Evolutionary conservation across 2,888 invertebrate genomes (phyloP).

Genomic region (Ochlodes sylvanus): DNA sequence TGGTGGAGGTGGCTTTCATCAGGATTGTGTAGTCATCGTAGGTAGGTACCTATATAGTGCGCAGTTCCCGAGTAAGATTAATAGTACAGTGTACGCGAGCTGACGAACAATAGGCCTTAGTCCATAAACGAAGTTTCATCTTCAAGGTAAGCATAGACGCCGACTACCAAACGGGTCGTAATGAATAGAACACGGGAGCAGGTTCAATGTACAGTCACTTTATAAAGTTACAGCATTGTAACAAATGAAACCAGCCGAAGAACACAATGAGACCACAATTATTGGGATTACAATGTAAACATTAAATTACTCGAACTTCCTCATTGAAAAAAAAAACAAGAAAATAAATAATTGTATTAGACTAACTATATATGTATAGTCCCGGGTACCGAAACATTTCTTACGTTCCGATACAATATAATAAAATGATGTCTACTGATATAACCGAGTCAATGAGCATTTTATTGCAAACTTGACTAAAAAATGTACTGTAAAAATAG

Average conservation of each 20-base stretch:
- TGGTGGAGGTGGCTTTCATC: too few relatives aligned
- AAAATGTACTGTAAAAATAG: too few relatives aligned
- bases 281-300: neutral
- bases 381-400: too few relatives aligned
- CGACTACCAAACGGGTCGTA: constrained; percentile 10
- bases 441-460: too few relatives aligned
- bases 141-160: constrained; percentile 16
- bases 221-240: neutral
- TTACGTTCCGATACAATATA: too few relatives aligned
- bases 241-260: neutral
- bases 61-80: neutral
- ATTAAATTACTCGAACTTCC: too few relatives aligned
- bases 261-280: neutral
- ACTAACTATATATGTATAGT: too few relatives aligned
- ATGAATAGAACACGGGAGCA: neutral
- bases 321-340: too few relatives aligned
- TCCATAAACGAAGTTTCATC: constrained; percentile 24
- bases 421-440: too few relatives aligned
- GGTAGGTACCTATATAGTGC: neutral
- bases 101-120: constrained; percentile 10
- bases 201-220: neutral
- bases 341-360: too few relatives aligned
- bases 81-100: constrained; percentile 4
- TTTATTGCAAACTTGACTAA: too few relatives aligned
- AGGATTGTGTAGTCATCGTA: neutral